Percentiles rank a stretch among this genome's conserved stretches.
Conservation (phyloP, 1,140 invertebrate species). For the Panagrolaimus sp. region DNA sequence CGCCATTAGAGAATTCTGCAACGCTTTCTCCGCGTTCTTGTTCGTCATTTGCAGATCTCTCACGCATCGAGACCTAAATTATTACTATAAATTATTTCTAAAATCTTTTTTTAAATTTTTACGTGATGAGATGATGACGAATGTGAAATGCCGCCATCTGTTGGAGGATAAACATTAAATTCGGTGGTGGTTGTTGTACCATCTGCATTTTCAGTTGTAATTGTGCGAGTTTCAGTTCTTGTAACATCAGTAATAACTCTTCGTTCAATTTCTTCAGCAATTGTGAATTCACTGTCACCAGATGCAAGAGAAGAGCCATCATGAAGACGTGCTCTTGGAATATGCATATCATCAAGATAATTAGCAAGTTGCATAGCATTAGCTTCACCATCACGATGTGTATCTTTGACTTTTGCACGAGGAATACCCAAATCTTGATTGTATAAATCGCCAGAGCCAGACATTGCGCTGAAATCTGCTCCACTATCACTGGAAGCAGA, state of each 20-base stretch:
- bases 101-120: background rate
- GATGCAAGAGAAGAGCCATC: slow-evolving; percentile 51
- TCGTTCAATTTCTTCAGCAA: slow-evolving; percentile 55
- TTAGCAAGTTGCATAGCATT: slow-evolving; percentile 44
- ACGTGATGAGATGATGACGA: slow-evolving; percentile 23
- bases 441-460: slow-evolving; percentile 46
- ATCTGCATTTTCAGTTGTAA: slow-evolving; percentile 23
- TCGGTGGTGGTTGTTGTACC: slow-evolving; percentile 35
- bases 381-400: slow-evolving; percentile 17
- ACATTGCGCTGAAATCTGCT: slow-evolving; percentile 47
- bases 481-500: slow-evolving; percentile 55
- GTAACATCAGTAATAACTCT: slow-evolving; percentile 54
- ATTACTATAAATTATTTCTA: background rate
- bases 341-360: slow-evolving; percentile 53
- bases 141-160: slow-evolving; percentile 16
- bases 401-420: slow-evolving; percentile 52
- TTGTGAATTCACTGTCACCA: slow-evolving; percentile 54
- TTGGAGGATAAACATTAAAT: slow-evolving; percentile 29
- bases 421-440: slow-evolving; percentile 54
- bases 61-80: slow-evolving; percentile 26
- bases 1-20: slow-evolving; percentile 54
- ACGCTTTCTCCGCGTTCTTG: slow-evolving; percentile 56
- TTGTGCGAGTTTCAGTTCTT: slow-evolving; percentile 41
- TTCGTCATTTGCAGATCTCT: slow-evolving; percentile 33
- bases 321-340: slow-evolving; percentile 49